Evolutionary conservation across 2,113 vertebrate species (phyloP).

Genomic region (Solea solea): DNA sequence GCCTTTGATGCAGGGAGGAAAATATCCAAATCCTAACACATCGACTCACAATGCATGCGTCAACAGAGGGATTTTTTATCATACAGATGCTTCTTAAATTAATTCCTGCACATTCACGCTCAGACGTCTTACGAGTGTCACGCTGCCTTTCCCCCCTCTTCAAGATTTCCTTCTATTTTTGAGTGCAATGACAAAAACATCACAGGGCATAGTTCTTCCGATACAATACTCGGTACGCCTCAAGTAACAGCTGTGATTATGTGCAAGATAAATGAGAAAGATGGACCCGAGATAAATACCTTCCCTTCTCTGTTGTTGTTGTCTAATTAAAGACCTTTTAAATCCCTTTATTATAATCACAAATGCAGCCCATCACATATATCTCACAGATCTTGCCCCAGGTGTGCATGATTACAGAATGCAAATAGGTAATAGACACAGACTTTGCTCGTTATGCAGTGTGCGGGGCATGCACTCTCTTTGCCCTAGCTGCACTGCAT

Average conservation of each 20-base stretch:
- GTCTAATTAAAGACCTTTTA: slow-evolving; percentile 59
- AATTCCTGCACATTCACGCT: slow-evolving; percentile 42
- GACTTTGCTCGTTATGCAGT: slow-evolving; percentile 40
- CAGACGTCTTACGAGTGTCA: slow-evolving; percentile 14
- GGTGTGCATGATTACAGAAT: slow-evolving; percentile 62
- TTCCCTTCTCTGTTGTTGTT: slow-evolving; percentile 46
- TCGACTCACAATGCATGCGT: slow-evolving; percentile 40
- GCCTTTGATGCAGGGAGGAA: slow-evolving; percentile 46
- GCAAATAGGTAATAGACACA: slow-evolving; percentile 55
- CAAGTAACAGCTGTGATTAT: slow-evolving; percentile 39
- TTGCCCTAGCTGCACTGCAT: slow-evolving; percentile 44
- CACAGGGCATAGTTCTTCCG: slow-evolving; percentile 8
- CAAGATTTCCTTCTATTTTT: slow-evolving; percentile 42
- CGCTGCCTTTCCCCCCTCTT: background rate
- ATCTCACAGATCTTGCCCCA: slow-evolving; percentile 41
- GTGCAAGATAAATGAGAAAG: slow-evolving; percentile 43
- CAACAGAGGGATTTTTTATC: slow-evolving; percentile 26
- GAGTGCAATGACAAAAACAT: slow-evolving; percentile 33
- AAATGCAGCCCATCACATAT: slow-evolving; percentile 32
- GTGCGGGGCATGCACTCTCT: slow-evolving; percentile 41
- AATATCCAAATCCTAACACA: slow-evolving; percentile 56
- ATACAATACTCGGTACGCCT: slow-evolving; percentile 23
- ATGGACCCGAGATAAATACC: slow-evolving; percentile 50
- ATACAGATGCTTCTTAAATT: slow-evolving; percentile 56
- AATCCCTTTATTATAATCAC: slow-evolving; percentile 57